These are phyloP conservation scores for Isaurus tuberculatus DNA, from an alignment of 92 coral and sea anemone genomes.

Conservation along the genomic window DNA sequence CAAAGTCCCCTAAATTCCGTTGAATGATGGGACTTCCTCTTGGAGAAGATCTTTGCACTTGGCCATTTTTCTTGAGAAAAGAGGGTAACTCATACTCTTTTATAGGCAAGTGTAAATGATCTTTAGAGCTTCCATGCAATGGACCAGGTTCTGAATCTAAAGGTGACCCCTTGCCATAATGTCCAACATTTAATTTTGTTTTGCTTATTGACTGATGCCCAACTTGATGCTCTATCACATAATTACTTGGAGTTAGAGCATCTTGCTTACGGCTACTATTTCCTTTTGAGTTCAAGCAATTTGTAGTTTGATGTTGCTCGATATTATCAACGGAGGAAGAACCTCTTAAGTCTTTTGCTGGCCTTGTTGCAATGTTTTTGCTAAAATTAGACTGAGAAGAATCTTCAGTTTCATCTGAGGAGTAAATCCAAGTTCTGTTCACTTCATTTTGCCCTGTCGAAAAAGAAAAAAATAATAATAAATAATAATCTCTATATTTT, in stretches of 20 bases:
- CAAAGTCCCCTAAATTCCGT: conserved; percentile 74
- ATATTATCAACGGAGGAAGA: conserved; percentile 3
- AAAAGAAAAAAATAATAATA: not conserved
- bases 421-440: conserved; percentile 27
- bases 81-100: conserved; percentile 84
- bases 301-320: not conserved
- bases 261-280: conserved; percentile 8
- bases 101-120: conserved; percentile 59
- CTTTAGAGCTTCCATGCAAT: not conserved
- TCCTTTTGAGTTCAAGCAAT: not conserved
- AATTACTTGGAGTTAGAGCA: not conserved
- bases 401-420: conserved; percentile 22
- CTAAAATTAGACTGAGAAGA: not conserved
- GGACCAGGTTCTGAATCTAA: not conserved
- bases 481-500: not conserved
- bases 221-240: conserved; percentile 2
- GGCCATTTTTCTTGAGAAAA: conserved; percentile 71
- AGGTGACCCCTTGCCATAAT: not conserved
- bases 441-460: conserved; percentile 27
- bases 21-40: conserved; percentile 68
- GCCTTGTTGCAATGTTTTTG: not conserved
- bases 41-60: conserved; percentile 37
- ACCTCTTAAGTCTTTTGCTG: conserved; percentile 2
- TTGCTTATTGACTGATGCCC: not conserved
- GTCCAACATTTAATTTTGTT: not conserved